Evolutionary conservation across 2,113 vertebrate species (phyloP), one percentile per base, ranked within the genome.

Genomic region (Coturnix japonica): DNA sequence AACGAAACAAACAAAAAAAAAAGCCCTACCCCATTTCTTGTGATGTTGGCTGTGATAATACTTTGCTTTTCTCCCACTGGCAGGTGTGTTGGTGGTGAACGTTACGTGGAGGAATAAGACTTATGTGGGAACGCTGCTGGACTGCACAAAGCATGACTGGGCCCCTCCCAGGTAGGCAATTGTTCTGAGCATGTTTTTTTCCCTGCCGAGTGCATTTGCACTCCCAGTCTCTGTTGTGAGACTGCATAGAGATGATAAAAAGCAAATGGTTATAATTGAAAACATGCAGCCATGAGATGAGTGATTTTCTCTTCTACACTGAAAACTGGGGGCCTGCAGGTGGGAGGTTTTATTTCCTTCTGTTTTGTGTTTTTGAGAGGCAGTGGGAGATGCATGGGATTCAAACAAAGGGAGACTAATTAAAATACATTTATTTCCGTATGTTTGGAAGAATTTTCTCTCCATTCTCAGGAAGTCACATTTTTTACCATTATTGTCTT

Each of bases 101-200:
- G 99, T 99, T 93, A 99, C 99, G 2, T 99, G 99, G 99, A 98
- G 99, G 95, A 99, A 99, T 97, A 99, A 99, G 85, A 99, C 99
- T 30, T 99, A 99, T 0, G 99, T 99, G 73, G 99, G 99, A 90
- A 99, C 99, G 4, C 97, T 99, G 54, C 72, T 99, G 85, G 99
- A 99, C 97, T 99, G 99, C 95, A 99, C 99, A 95, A 99, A 99
- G 88, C 99, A 99, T 63, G 99, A 99, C 98, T 99, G 99, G 99
- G 99, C 99, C 82, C 99, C 99, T 91, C 99, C 99, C 67, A 98
- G 99, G 99, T 99, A 98, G 93, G 69, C 69, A 44, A 35, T 73
- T 18, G 49, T 78, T 92, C 63, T 72, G 35, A 81, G 21, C 79
- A 41, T 93, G 35, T 51, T 91, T 93, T 90, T 70, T 20, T 75